Evolutionary conservation across 2,797 vertebrate species (phyloP).

Genomic region (Propithecus perrieri): DNA sequence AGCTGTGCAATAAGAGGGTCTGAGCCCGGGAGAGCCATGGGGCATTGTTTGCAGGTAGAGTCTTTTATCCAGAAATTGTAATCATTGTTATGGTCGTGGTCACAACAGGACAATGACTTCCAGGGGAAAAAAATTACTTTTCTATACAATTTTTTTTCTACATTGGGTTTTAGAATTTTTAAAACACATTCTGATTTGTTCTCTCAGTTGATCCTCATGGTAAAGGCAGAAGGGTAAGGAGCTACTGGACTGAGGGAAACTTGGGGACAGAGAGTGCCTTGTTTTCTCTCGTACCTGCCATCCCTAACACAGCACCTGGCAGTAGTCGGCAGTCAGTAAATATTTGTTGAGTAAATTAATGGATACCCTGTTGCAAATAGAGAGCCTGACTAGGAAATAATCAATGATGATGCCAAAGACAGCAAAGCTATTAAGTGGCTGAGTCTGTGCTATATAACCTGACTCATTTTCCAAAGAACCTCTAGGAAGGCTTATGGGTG

Average conservation of each 20-base stretch:
- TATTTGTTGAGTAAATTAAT: constrained; percentile 16
- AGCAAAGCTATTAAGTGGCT: neutral
- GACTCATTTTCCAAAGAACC: constrained; percentile 35
- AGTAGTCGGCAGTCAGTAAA: neutral
- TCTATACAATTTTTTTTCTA: neutral
- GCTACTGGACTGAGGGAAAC: neutral
- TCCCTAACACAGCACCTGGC: neutral
- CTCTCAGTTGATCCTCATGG: neutral
- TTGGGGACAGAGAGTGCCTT: neutral
- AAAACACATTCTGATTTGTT: neutral
- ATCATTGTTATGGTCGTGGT: neutral
- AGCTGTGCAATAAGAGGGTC: neutral
- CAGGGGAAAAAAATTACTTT: neutral
- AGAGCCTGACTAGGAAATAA: neutral
- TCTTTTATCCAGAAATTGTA: neutral
- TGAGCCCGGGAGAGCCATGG: neutral
- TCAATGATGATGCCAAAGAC: neutral
- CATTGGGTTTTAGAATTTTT: neutral
- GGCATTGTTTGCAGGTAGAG: neutral
- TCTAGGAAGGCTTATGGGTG: neutral
- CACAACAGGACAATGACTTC: neutral
- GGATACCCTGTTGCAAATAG: neutral
- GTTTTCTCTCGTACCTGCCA: neutral
- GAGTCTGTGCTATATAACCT: neutral
- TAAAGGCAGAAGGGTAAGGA: neutral